Percentiles rank a stretch among this genome's conserved stretches.
Evolutionary conservation across 2,113 vertebrate genomes (phyloP).

Genomic region (Romanogobio albipinnatus): DNA sequence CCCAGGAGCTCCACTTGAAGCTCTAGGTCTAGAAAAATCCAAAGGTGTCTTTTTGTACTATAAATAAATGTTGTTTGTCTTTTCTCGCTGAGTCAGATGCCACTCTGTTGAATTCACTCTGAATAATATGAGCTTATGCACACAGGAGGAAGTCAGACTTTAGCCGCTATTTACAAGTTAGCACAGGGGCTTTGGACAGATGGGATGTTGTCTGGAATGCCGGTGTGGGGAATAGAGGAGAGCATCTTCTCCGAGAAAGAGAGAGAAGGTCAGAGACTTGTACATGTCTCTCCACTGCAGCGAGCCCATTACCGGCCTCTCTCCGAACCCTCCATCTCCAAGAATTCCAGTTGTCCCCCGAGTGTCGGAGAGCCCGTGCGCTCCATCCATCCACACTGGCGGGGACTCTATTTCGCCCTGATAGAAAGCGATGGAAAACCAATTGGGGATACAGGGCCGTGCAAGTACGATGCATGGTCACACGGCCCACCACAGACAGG

Average conservation of each 20-base stretch:
- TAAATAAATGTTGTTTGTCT: not conserved
- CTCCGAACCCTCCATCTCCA: slow-evolving; percentile 51
- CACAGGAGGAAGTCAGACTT: not conserved
- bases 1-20: slow-evolving; percentile 1
- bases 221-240: not conserved
- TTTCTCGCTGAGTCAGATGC: not conserved
- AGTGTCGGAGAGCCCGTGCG: slow-evolving; percentile 54
- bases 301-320: slow-evolving; percentile 60
- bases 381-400: slow-evolving; percentile 71
- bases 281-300: slow-evolving; percentile 46
- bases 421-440: slow-evolving; percentile 73
- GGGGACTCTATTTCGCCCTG: slow-evolving; percentile 72
- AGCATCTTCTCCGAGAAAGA: not conserved
- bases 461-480: slow-evolving; percentile 61
- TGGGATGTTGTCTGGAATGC: slow-evolving; percentile 2
- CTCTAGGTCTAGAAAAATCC: slow-evolving; percentile 30
- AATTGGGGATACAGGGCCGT: slow-evolving; percentile 67
- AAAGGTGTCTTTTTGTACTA: slow-evolving; percentile 1
- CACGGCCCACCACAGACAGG: slow-evolving; percentile 67
- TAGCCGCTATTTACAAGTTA: slow-evolving; percentile 16
- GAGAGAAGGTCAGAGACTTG: slow-evolving; percentile 18
- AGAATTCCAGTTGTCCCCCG: slow-evolving; percentile 52
- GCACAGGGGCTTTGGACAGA: slow-evolving; percentile 6
- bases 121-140: not conserved
- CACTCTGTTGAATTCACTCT: slow-evolving; percentile 15